Evolutionary conservation across 2,797 vertebrate genomes (phyloP).

Genomic region (Todus mexicanus): DNA sequence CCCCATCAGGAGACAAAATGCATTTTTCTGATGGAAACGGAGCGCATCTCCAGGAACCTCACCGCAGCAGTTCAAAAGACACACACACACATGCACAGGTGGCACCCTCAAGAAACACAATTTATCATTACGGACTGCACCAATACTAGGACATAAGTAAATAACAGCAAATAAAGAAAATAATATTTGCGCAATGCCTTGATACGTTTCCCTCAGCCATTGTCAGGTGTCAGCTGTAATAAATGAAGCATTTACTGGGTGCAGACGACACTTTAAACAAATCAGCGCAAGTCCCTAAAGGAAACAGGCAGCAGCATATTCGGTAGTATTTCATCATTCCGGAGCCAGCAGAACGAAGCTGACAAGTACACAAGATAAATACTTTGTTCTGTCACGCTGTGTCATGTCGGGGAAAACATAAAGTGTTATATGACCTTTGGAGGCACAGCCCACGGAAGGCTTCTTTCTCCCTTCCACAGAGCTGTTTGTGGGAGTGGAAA

Average conservation of each 20-base stretch:
- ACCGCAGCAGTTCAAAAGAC: fast-evolving
- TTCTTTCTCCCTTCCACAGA: not conserved
- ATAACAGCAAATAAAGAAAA: conserved; percentile 16
- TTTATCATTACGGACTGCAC: not conserved
- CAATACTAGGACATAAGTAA: conserved; percentile 7
- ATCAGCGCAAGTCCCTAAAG: conserved; percentile 58
- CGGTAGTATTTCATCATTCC: conserved; percentile 67
- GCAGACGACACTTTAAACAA: conserved; percentile 67
- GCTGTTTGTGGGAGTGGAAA: not conserved
- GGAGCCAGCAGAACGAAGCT: conserved; percentile 65
- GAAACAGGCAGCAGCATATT: conserved; percentile 62
- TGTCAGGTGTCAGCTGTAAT: conserved; percentile 65
- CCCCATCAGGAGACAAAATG: conserved; percentile 27
- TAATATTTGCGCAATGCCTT: not conserved
- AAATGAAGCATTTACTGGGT: conserved; percentile 70
- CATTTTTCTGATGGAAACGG: conserved; percentile 42
- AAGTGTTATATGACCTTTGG: conserved; percentile 70
- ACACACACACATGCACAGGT: not conserved
- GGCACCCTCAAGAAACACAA: not conserved
- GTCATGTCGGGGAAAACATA: conserved; percentile 67
- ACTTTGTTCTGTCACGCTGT: conserved; percentile 72
- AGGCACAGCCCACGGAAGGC: conserved; percentile 17
- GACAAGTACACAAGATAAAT: conserved; percentile 76
- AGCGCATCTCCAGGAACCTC: not conserved
- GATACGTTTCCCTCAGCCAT: conserved; percentile 21